Conservation (phyloP, 2,113 vertebrate species). For the Pachyramphus minor region DNA sequence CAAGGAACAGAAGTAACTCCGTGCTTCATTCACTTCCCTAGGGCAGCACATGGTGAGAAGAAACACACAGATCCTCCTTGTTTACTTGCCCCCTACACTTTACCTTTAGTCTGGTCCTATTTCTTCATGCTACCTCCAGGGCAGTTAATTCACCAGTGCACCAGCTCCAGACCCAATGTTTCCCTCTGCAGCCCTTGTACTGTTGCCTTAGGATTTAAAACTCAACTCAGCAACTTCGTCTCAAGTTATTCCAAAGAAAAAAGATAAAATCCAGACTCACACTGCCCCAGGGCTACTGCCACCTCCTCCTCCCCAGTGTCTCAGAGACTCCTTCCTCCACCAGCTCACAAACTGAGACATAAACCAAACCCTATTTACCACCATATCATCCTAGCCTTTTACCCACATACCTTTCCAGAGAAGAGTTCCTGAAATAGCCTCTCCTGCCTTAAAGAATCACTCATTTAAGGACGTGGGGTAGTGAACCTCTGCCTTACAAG, state of each 20-base stretch:
- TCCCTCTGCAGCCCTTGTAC: neutral
- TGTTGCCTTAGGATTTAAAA: neutral
- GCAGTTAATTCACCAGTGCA: neutral
- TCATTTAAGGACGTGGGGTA: neutral
- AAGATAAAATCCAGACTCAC: neutral
- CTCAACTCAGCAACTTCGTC: neutral
- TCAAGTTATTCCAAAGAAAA: neutral
- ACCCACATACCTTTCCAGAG: neutral
- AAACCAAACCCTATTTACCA: neutral
- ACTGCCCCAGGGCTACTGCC: neutral
- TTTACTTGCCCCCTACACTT: rapidly evolving
- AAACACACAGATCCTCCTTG: rapidly evolving
- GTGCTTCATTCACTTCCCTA: neutral
- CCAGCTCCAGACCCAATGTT: neutral
- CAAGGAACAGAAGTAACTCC: neutral
- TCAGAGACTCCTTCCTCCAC: neutral
- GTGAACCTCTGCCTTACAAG: neutral
- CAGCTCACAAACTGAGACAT: neutral
- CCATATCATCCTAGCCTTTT: neutral
- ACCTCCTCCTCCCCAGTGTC: rapidly evolving
- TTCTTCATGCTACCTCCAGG: neutral
- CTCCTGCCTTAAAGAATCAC: neutral
- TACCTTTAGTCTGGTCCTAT: too few species aligned
- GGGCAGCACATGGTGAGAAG: rapidly evolving
- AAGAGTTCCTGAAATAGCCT: neutral